Base-by-base conservation (phyloP, 1,140 invertebrate species). In the Caenorhabditis inopinata region DNA sequence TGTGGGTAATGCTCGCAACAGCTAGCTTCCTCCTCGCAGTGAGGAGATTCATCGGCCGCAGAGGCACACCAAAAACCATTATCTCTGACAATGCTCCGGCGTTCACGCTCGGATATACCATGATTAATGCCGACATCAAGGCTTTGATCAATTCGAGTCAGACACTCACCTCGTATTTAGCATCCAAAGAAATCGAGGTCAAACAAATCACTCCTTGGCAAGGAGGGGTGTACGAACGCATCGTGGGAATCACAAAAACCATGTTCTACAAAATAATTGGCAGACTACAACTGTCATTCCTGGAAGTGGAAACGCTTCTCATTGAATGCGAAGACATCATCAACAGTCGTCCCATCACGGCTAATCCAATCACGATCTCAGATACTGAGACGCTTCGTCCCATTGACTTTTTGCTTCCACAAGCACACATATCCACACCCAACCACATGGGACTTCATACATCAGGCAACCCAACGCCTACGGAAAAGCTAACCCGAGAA, bases 21-120 rank as follows among this genome's bases (percentile, higher is more conserved):
- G 3, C 11, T 16, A 25, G 35, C 16, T 62, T 78, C 12, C 42
- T 78, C 11, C 27, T 18, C 16, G 77, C 47, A 23, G 42, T 2
- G n/a, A n/a, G n/a, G n/a, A n/a, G n/a, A n/a, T n/a, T n/a, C n/a
- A n/a, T n/a, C n/a, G n/a, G n/a, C n/a, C 6, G 77, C 6, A 35
- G 77, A 78, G 48, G 77, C 2, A 18, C 48, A 18, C 77, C 77
- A 42, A 18, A 53, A 45, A 38, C 23, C 6, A 68, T 78, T 25
- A 4, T 35, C 29, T 68, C 29, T n/a, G 77, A 78, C 25, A 62
- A 78, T 46, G 77, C 51, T 9, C 47, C 47, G n/a, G 45, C 32
- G 7, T 77, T 77, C 49, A 42, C 46, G 21, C n/a, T 77, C 2
- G 75, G 75, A 77, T 38, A 77, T 11, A 7, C n/a, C 9, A 47